A percentile compares a stretch with the other conserved stretches of the same genome.
phyloP scores from a whole-genome alignment of 2,797 vertebrate genomes.

The Xenentodon cancila region DNA sequence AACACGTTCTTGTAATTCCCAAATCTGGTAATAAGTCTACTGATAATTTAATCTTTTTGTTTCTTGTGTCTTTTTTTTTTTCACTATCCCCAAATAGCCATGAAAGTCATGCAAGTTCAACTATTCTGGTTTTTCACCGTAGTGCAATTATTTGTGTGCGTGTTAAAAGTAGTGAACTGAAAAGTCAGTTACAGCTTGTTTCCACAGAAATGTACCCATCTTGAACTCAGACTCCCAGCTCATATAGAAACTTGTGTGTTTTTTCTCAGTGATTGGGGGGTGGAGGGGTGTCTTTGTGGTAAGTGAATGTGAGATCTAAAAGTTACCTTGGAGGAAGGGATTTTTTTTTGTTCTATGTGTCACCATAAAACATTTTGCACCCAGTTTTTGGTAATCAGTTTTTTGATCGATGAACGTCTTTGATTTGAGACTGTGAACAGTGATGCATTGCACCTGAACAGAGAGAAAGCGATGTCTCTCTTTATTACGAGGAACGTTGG shows the following conservation, averaged over 20 bases:
- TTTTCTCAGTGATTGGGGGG: conserved; percentile 43
- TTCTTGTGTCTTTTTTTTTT: conserved; percentile 6
- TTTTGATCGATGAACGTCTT: background rate
- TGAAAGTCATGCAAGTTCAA: conserved; percentile 41
- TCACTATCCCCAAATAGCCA: background rate
- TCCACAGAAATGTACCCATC: conserved; percentile 46
- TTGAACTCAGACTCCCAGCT: conserved; percentile 14
- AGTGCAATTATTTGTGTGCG: conserved; percentile 23
- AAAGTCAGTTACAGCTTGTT: conserved; percentile 35
- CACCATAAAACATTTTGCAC: background rate
- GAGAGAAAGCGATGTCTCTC: background rate
- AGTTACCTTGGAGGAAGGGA: conserved; percentile 16
- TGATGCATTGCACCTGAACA: background rate
- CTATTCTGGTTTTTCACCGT: conserved; percentile 44
- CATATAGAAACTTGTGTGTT: conserved; percentile 54
- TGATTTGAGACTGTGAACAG: background rate
- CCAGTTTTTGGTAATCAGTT: background rate
- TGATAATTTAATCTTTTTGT: background rate
- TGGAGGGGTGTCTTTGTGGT: conserved; percentile 7
- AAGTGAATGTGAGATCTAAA: conserved; percentile 21
- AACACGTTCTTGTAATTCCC: too few relatives aligned
- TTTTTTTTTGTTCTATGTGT: conserved; percentile 13
- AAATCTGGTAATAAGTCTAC: background rate
- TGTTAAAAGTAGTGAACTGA: conserved; percentile 20
- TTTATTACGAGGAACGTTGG: background rate